A percentile compares a stretch with the other conserved stretches of the same genome.
These are phyloP conservation scores for Pithecia hirsuta DNA, from an alignment of 2,797 vertebrate genomes.

Conservation along the genomic window DNA sequence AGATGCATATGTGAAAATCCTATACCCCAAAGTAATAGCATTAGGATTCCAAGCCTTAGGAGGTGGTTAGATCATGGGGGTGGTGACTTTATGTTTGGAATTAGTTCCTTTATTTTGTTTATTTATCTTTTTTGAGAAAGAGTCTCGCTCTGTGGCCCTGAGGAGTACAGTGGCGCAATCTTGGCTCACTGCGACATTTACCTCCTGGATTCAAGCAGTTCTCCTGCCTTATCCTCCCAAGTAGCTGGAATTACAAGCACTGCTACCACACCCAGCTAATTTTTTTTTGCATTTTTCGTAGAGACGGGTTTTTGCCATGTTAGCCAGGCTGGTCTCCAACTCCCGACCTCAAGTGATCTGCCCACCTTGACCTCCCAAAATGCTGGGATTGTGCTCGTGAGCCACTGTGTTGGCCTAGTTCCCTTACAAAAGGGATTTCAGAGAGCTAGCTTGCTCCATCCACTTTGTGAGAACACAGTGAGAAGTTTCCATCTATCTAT, in stretches of 20 bases:
- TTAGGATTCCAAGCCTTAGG: accelerated
- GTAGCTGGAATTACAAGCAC: not conserved
- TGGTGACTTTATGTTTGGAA: not conserved
- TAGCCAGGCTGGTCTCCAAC: not conserved
- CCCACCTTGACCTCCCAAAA: not conserved
- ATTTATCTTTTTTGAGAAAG: not conserved
- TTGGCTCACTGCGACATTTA: not conserved
- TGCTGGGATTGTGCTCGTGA: not conserved
- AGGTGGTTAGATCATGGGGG: not conserved
- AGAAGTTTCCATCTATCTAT: not conserved
- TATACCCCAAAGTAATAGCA: not conserved
- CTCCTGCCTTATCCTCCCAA: not conserved
- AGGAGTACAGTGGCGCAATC: not conserved
- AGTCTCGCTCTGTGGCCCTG: not conserved
- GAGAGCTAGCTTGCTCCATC: not conserved
- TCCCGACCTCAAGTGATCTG: not conserved
- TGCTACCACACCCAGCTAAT: not conserved
- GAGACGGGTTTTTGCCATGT: not conserved
- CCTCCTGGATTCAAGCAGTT: not conserved
- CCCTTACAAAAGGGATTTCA: not conserved
- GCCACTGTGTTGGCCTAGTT: not conserved
- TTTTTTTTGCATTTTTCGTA: not conserved
- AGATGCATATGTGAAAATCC: not conserved
- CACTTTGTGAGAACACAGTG: not conserved
- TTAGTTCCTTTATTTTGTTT: not conserved